A percentile compares a stretch with the other conserved stretches of the same genome.
These are phyloP conservation scores for Macrocentrus cingulum DNA, from an alignment of 1,140 invertebrate species.

Conservation along the genomic window DNA sequence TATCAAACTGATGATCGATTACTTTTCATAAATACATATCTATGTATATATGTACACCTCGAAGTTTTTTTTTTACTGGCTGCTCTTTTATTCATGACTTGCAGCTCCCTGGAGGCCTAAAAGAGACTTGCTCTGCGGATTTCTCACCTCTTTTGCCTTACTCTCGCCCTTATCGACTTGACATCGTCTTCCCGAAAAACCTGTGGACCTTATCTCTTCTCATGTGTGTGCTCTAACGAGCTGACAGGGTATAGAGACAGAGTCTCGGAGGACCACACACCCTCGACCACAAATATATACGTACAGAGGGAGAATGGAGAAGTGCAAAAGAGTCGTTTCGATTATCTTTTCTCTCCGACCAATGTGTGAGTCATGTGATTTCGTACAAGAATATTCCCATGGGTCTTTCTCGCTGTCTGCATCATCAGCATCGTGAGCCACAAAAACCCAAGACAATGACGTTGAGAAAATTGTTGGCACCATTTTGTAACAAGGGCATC, in stretches of 20 bases:
- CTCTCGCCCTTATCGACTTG: neutral
- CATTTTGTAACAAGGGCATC: too few species aligned
- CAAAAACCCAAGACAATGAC: too few species aligned
- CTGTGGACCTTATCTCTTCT: slow-evolving; percentile 39
- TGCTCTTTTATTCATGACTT: slow-evolving; percentile 22
- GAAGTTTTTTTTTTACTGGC: slow-evolving; percentile 31
- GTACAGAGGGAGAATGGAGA: neutral
- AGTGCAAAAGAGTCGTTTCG: neutral
- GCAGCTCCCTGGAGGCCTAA: neutral
- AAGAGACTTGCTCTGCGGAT: neutral
- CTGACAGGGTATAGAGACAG: slow-evolving; percentile 31
- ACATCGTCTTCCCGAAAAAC: slow-evolving; percentile 26
- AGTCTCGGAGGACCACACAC: slow-evolving; percentile 18
- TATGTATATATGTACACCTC: neutral
- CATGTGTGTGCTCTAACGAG: slow-evolving; percentile 37
- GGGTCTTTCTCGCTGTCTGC: neutral
- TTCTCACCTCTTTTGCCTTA: slow-evolving; percentile 7
- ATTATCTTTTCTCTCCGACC: neutral
- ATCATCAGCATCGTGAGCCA: too few species aligned
- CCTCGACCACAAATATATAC: neutral
- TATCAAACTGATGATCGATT: slow-evolving; percentile 18
- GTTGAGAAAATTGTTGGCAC: too few species aligned
- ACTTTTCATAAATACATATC: neutral
- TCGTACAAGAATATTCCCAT: neutral
- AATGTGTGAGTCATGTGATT: neutral